phyloP scores from a whole-genome alignment of 1,140 invertebrate genomes.

The Formica exsecta region DNA sequence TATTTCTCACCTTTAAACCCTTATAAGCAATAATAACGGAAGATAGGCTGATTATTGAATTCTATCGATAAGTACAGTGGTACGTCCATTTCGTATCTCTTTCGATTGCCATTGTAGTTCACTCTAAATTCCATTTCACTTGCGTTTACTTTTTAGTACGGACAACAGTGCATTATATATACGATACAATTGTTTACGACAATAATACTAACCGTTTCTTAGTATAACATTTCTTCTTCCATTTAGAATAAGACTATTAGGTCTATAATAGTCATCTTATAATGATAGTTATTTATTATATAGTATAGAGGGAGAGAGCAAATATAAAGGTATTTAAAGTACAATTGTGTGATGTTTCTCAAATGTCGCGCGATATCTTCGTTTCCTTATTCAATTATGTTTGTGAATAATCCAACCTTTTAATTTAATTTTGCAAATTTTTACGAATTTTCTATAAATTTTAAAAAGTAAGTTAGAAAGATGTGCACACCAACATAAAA shows the following conservation, averaged over 20 bases:
- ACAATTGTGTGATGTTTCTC: not conserved
- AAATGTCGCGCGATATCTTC: not conserved
- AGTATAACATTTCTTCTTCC: conserved; percentile 20
- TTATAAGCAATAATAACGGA: conserved; percentile 77
- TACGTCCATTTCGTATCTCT: conserved; percentile 66
- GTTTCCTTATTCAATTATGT: not conserved
- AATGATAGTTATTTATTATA: conserved; percentile 7
- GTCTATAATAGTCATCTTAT: not conserved
- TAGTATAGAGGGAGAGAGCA: not conserved
- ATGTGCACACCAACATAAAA: not conserved
- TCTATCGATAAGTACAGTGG: conserved; percentile 76
- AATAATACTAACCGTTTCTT: not conserved
- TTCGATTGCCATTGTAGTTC: conserved; percentile 50
- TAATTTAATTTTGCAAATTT: not conserved
- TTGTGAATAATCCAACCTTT: not conserved
- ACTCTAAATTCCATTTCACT: conserved; percentile 61
- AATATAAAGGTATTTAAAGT: not conserved
- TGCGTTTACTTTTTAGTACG: conserved; percentile 72
- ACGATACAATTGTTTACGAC: not conserved
- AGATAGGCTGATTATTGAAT: conserved; percentile 73
- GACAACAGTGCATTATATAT: conserved; percentile 61
- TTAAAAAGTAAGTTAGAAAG: not conserved
- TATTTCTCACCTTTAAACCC: conserved; percentile 76
- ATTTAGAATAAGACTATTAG: conserved; percentile 29
- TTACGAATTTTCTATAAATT: not conserved